Base-by-base conservation (phyloP, 2,113 vertebrate genomes). In the Charina bottae region DNA sequence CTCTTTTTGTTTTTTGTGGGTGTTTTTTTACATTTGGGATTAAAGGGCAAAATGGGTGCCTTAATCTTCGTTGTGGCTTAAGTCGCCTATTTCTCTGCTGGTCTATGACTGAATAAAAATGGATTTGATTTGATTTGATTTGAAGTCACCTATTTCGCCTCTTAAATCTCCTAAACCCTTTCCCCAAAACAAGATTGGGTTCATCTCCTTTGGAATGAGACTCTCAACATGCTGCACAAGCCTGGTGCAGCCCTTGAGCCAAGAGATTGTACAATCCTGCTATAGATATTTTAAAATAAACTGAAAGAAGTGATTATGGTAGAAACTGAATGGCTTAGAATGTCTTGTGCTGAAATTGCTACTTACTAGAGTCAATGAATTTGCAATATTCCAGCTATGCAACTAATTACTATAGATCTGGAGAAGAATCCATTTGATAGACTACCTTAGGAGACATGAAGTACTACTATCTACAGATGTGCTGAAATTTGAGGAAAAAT, bases 401-500 rank as follows among this genome's bases (percentile, higher is more conserved):
- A 58, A 60, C 13, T 8, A 26, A 85, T 89, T 53, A 3, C 21
- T 90, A 92, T 42, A 60, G 60, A 93, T 91, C 60, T 78, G 94
- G 94, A 95, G 64, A 78, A n/a, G 87, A 89, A 90, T 91, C 54
- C 85, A 0, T 87, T 17, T 93, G 94, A 85, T 33, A 83, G 86
- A 42, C 87, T 93, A 58, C 68, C 64, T 42, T 2, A 58, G 10
- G 53, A 28, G 64, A 46, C 7, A 26, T 0, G 85, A 96, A 64
- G 56, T 93, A 72, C 83, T 88, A 26, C 92, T 62, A 54, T 0
- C 1, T 37, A 60, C 53, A 84, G 24, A 60, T 86, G 72, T 90
- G 72, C 64, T 15, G 97, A 97, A 94, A 94, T 96, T 4, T 6
- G 26, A 58, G 5, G 6, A 37, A 10, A 83, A 78, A 12, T 78